phyloP scores from a whole-genome alignment of 2,797 vertebrate species.

The Danionella dracula region DNA sequence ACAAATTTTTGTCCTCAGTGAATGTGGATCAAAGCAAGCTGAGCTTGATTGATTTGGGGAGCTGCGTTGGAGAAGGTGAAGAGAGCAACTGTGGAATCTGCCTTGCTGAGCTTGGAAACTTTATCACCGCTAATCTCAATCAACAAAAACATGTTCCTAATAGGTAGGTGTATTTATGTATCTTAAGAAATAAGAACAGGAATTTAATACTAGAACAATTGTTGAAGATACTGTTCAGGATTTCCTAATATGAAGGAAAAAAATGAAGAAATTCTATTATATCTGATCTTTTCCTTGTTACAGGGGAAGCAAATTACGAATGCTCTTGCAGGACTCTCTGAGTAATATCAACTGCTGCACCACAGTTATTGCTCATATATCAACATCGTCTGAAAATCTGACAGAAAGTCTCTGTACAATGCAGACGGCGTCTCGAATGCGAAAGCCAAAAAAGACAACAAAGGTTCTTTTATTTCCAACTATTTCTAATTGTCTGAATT shows the following conservation, averaged over 20 bases:
- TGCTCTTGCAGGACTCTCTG: constrained; percentile 92
- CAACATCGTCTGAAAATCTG: constrained; percentile 75
- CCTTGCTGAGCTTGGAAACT: constrained; percentile 82
- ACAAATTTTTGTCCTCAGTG: constrained; percentile 61
- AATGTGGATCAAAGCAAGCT: constrained; percentile 85
- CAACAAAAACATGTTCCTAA: constrained; percentile 85
- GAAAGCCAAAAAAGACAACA: constrained; percentile 88
- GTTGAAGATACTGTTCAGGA: too few species aligned
- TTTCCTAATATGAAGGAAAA: too few species aligned
- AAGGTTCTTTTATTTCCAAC: constrained; percentile 70
- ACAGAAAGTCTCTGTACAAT: constrained; percentile 87
- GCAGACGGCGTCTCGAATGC: constrained; percentile 86
- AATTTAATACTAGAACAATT: neutral
- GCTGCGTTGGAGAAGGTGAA: constrained; percentile 79
- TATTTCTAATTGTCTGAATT: neutral
- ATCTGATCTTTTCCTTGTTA: constrained; percentile 28
- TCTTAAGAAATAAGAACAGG: neutral
- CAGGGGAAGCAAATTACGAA: constrained; percentile 90
- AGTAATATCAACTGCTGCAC: constrained; percentile 89
- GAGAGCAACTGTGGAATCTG: constrained; percentile 77
- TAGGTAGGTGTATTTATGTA: constrained; percentile 70
- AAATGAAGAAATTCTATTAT: neutral
- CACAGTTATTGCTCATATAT: constrained; percentile 88
- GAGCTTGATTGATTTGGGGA: constrained; percentile 92
- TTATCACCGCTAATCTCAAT: constrained; percentile 87